These are phyloP conservation scores for Choloepus hoffmanni DNA, from an alignment of 2,113 vertebrate species.

Conservation along the genomic window DNA sequence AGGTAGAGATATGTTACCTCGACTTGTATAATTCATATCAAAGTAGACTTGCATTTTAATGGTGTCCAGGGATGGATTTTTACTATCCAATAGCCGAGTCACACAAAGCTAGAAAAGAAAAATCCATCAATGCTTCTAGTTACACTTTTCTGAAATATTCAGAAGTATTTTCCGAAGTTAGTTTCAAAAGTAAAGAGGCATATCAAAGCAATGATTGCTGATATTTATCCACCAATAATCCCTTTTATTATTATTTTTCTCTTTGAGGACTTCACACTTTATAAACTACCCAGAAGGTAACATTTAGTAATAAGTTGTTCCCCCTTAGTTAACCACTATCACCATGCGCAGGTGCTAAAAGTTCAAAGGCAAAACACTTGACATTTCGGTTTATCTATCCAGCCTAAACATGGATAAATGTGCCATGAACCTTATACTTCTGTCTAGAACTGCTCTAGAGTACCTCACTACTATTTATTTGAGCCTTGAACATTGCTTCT, in stretches of 20 bases:
- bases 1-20: slow-evolving; percentile 85
- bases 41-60: slow-evolving; percentile 99
- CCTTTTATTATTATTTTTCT: background rate
- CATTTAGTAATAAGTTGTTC: background rate
- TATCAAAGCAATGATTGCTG: slow-evolving; percentile 6
- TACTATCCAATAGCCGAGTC: slow-evolving; percentile 89
- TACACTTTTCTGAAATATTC: slow-evolving; percentile 31
- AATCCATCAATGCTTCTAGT: slow-evolving; percentile 55
- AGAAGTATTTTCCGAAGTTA: slow-evolving; percentile 39
- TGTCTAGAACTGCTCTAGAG: background rate
- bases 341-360: background rate
- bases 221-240: slow-evolving; percentile 5
- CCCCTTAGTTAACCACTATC: background rate
- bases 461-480: background rate
- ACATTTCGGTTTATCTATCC: background rate
- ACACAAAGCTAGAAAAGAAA: slow-evolving; percentile 91
- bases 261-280: slow-evolving; percentile 37
- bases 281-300: background rate
- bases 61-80: slow-evolving; percentile 92
- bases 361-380: background rate
- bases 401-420: background rate
- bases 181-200: slow-evolving; percentile 43
- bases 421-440: background rate
- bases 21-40: slow-evolving; percentile 92
- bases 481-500: background rate